These are phyloP conservation scores for Daboia siamensis DNA, from an alignment of 2,113 vertebrate species.

Conservation along the genomic window DNA sequence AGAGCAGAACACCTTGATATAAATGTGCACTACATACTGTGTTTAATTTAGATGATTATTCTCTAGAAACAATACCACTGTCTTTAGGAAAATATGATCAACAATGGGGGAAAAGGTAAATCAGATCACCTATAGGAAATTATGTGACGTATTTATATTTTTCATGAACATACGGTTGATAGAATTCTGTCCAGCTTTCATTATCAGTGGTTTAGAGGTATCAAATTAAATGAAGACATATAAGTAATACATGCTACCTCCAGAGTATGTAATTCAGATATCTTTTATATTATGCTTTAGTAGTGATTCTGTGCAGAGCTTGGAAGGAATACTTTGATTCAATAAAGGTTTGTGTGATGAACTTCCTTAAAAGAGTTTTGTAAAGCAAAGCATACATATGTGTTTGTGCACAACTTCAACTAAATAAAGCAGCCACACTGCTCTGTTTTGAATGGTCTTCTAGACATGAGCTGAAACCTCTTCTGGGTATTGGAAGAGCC, in stretches of 20 bases:
- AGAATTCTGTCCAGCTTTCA: neutral
- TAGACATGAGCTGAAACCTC: neutral
- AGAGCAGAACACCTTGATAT: conserved; percentile 8
- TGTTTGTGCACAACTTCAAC: neutral
- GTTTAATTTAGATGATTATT: neutral
- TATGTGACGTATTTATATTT: neutral
- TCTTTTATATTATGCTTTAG: neutral
- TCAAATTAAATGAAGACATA: neutral
- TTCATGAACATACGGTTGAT: neutral
- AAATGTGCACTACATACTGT: conserved; percentile 3
- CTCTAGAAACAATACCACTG: neutral
- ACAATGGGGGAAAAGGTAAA: neutral
- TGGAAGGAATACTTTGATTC: neutral
- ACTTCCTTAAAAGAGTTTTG: neutral
- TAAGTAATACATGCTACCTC: neutral
- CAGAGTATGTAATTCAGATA: neutral
- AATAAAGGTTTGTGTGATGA: neutral
- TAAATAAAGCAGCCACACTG: neutral
- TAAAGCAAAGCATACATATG: neutral
- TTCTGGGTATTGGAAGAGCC: neutral
- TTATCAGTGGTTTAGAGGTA: neutral
- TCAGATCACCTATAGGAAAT: neutral
- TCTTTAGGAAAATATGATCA: neutral
- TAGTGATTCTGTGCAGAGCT: neutral
- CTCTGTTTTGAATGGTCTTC: neutral